phyloP scores from a whole-genome alignment of 2,797 vertebrate genomes.

The Schizopygopsis pylzovi region DNA sequence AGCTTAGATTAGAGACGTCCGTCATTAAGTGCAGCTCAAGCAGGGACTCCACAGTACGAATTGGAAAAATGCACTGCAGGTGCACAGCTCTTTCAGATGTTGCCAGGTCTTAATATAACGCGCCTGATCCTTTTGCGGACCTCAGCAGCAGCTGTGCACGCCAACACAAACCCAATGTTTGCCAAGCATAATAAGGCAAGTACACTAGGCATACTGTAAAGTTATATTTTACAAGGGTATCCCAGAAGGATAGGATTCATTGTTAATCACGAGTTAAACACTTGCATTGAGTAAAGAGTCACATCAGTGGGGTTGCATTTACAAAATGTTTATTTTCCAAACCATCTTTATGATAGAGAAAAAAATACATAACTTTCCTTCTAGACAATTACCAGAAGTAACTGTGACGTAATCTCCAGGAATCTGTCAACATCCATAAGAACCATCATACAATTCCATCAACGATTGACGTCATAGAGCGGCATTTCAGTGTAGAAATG shows the following conservation, averaged over 20 bases:
- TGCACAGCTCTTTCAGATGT: constrained; percentile 8
- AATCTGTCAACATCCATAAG: constrained; percentile 60
- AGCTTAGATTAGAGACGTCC: constrained; percentile 10
- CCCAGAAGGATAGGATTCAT: neutral
- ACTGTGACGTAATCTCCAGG: constrained; percentile 57
- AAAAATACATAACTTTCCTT: constrained; percentile 36
- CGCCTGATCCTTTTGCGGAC: constrained; percentile 17
- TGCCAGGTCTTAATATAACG: constrained; percentile 42
- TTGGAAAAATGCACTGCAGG: constrained; percentile 33
- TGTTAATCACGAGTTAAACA: neutral
- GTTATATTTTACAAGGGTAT: neutral
- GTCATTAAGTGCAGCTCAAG: constrained; percentile 39
- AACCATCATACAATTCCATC: constrained; percentile 65
- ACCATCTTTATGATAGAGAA: constrained; percentile 53
- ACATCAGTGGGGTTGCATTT: constrained; percentile 1
- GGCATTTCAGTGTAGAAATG: constrained; percentile 6
- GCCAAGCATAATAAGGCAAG: neutral
- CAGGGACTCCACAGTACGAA: constrained; percentile 41
- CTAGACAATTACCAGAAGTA: constrained; percentile 17
- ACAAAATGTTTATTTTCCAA: constrained; percentile 60
- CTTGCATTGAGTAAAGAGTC: constrained; percentile 19
- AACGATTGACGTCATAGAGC: constrained; percentile 46
- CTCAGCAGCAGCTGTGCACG: constrained; percentile 11
- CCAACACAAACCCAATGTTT: constrained; percentile 4
- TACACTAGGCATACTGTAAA: neutral